Evolutionary conservation across 2,797 vertebrate genomes (phyloP), one percentile per base, ranked within the genome.

Genomic region (Poecilia wingei): DNA sequence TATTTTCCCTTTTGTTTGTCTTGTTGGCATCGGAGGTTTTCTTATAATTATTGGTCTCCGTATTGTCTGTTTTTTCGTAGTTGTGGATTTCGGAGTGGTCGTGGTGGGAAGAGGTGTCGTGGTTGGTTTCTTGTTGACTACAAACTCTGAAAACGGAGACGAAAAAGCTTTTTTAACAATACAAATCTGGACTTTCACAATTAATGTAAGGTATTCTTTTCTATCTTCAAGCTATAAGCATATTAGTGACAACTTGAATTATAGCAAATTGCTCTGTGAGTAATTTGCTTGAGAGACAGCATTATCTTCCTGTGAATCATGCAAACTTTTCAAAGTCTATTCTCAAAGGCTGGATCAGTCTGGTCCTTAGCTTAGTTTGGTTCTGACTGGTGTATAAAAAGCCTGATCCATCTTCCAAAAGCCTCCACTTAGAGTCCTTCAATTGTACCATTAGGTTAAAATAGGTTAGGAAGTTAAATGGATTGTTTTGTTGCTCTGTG

Each of bases 71-170:
- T 81, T 73, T 79, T 83, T 90, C 31, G 57, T 87, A 31, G 86
- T 87, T 13, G 90, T 87, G 16, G 84, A 82, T 36, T 90, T 89
- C 28, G 90, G 86, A 28, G 82, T 87, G 47, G 91, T 92, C 7
- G 92, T 95, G 0, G 92, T 95, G 14, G 94, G 89, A 39, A 90
- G 73, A 46, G 93, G 22, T 0, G 94, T 95, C 1, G 95, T 96
- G 78, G 93, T 94, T 1, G 94, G 93, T 86, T 95, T 96, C 90
- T 95, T 96, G 90, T 96, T 78, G 51, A 96, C 96, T 28, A 96
- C 95, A 82, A 92, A 96, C 79, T 96, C 96, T 96, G 92, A 25
- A 84, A 83, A 85, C 22, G 47, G 73, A 22, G 78, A 87, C 78
- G 61, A 8, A 1, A 59, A 76, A 31, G 31, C 43, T 41, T 6